Conservation (phyloP, 2,888 invertebrate genomes). For the Caenorhabditis auriculariae region DNA sequence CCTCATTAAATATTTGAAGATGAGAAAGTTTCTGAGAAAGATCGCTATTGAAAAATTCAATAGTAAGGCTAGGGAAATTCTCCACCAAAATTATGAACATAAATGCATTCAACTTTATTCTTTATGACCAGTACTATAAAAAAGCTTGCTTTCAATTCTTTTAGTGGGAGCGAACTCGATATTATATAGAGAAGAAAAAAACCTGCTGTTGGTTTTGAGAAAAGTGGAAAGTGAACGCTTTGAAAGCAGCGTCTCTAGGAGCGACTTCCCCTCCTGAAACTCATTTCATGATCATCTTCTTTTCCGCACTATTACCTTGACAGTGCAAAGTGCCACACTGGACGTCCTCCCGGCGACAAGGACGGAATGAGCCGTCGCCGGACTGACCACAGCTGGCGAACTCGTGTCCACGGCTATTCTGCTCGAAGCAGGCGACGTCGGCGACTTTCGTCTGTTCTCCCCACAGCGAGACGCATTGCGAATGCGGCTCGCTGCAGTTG, state of each 20-base stretch:
- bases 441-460: conserved; percentile 77
- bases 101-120: too few relatives aligned
- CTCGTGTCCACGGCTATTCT: conserved; percentile 90
- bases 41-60: background rate
- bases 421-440: conserved; percentile 85
- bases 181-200: background rate
- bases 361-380: conserved; percentile 28
- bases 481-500: conserved; percentile 70
- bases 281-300: background rate
- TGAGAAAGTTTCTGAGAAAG: background rate
- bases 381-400: conserved; percentile 86
- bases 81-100: background rate
- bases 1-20: background rate
- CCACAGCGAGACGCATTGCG: conserved; percentile 92
- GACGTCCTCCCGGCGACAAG: conserved; percentile 71
- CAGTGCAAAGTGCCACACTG: conserved; percentile 93
- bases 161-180: too few relatives aligned
- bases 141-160: too few relatives aligned
- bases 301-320: conserved; percentile 63
- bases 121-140: too few relatives aligned
- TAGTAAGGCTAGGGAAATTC: background rate
- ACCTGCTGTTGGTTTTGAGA: conserved; percentile 84
- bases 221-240: conserved; percentile 84
- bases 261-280: conserved; percentile 75
- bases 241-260: conserved; percentile 76